Percentiles rank a stretch among this genome's conserved stretches.
These are phyloP conservation scores for Brachyhypopomus gauderio DNA, from an alignment of 2,113 vertebrate genomes.

Conservation along the genomic window DNA sequence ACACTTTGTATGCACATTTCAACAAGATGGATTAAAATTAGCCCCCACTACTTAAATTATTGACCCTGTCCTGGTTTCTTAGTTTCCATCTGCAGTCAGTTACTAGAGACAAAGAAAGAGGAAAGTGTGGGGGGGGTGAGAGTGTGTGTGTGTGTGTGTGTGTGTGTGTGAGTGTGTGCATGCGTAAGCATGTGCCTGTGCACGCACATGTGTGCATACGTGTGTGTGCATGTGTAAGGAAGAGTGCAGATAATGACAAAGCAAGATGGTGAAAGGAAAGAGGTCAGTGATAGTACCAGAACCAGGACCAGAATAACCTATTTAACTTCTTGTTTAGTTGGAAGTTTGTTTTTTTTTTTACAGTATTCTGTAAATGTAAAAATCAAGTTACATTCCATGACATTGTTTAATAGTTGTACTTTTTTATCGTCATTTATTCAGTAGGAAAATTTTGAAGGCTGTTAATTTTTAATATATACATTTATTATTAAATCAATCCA, in stretches of 20 bases:
- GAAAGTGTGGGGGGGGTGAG: not conserved
- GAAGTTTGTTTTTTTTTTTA: too few species aligned
- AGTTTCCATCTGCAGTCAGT: slow-evolving; percentile 61
- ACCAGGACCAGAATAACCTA: not conserved
- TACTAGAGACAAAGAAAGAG: slow-evolving; percentile 55
- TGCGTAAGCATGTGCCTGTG: too few species aligned
- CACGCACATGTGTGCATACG: not conserved
- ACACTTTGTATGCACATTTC: slow-evolving; percentile 71
- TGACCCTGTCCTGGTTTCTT: slow-evolving; percentile 64
- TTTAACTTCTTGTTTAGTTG: not conserved
- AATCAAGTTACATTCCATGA: slow-evolving; percentile 12
- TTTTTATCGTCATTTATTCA: slow-evolving; percentile 68
- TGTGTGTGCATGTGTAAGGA: not conserved
- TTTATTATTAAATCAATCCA: slow-evolving; percentile 74
- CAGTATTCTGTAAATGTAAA: slow-evolving; percentile 32
- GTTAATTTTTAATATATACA: slow-evolving; percentile 69
- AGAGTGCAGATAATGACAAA: not conserved
- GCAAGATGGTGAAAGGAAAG: slow-evolving; percentile 8
- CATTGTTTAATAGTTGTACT: slow-evolving; percentile 22
- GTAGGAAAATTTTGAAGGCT: slow-evolving; percentile 66
- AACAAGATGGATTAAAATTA: slow-evolving; percentile 74
- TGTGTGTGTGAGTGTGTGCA: not conserved
- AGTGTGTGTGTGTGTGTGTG: not conserved
- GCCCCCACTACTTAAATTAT: slow-evolving; percentile 74
- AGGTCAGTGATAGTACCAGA: not conserved